Evolutionary conservation across 2,113 vertebrate genomes (phyloP).

Genomic region (Paraplagusia blochii): DNA sequence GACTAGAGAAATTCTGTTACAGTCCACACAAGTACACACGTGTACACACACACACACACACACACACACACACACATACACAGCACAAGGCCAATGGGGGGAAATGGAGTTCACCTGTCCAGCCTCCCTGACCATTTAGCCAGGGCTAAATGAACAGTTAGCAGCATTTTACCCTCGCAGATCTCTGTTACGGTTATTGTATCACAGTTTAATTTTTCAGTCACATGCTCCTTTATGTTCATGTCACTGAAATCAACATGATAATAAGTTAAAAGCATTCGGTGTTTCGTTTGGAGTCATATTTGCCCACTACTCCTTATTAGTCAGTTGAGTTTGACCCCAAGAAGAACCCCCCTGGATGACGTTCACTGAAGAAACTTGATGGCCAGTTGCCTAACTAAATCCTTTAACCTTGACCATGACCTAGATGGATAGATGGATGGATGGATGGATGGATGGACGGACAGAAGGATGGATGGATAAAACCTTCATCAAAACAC

Average conservation of each 20-base stretch:
- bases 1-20: constrained; percentile 99
- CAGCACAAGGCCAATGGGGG: constrained; percentile 86
- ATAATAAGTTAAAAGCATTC: constrained; percentile 14
- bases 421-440: no score
- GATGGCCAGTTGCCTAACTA: no score
- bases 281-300: background rate
- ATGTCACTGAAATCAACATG: background rate
- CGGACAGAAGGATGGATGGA: no score
- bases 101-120: constrained; percentile 98
- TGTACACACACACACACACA: constrained; percentile 57
- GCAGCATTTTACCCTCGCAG: constrained; percentile 82
- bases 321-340: no score
- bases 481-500: no score
- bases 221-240: background rate
- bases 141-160: constrained; percentile 96
- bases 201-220: constrained; percentile 8
- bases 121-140: constrained; percentile 92
- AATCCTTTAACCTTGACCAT: no score
- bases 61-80: constrained; percentile 18
- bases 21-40: constrained; percentile 75
- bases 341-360: no score
- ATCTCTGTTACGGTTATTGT: constrained; percentile 52
- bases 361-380: no score
- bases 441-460: no score
- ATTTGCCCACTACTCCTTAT: no score